Percentiles rank a stretch among this genome's conserved stretches.
phyloP scores from a whole-genome alignment of 1,140 invertebrate genomes.

The Acyrthosiphon pisum region DNA sequence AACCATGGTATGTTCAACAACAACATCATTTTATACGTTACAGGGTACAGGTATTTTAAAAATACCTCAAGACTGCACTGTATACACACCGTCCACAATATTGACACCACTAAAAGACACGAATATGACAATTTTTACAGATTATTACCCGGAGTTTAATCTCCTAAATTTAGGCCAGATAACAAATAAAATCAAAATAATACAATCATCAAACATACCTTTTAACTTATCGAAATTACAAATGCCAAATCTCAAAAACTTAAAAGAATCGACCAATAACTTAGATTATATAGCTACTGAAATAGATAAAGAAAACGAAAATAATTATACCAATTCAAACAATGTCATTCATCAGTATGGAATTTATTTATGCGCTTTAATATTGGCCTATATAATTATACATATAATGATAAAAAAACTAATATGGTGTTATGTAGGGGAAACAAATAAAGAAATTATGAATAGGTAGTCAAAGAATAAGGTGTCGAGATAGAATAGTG shows the following conservation, averaged over 20 bases:
- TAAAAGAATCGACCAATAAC: no score
- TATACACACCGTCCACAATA: background rate
- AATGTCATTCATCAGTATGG: no score
- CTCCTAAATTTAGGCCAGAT: background rate
- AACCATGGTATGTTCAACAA: background rate
- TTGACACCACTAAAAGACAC: background rate
- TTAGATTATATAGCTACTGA: no score
- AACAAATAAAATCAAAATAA: background rate
- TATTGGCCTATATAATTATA: no score
- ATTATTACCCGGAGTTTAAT: background rate
- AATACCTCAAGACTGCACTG: background rate
- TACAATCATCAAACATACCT: background rate
- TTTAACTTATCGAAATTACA: background rate
- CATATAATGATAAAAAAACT: no score
- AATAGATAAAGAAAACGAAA: no score
- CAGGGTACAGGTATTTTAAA: background rate
- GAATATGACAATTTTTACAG: background rate
- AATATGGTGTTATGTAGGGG: no score
- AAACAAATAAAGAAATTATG: no score
- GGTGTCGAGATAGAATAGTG: no score
- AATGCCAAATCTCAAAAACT: background rate
- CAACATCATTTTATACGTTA: background rate
- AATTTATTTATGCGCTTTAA: no score
- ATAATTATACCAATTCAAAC: no score
- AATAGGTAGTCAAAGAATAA: no score